phyloP scores from a whole-genome alignment of 2,888 invertebrate species.

The Dendrolimus houi region DNA sequence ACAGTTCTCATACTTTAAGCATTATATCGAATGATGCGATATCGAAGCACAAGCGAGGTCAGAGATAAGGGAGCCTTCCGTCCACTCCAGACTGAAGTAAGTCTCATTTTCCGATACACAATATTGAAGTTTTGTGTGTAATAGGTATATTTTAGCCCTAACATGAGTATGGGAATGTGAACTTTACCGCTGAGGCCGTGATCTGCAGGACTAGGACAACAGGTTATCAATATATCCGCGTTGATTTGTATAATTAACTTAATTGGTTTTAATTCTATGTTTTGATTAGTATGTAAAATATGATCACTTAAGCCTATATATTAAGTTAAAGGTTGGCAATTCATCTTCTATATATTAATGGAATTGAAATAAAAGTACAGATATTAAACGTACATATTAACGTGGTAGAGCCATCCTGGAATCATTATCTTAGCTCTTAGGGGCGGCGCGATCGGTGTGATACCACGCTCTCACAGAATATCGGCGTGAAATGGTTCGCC shows the following conservation, averaged over 20 bases:
- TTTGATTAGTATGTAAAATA: conserved; percentile 4
- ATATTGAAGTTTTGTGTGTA: conserved; percentile 4
- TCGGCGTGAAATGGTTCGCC: no score
- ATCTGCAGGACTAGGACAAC: conserved; percentile 17
- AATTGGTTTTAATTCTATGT: conserved; percentile 18
- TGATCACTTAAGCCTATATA: not conserved
- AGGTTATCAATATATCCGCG: conserved; percentile 24
- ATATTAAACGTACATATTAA: no score
- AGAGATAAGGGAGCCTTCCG: conserved; percentile 11
- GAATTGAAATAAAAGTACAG: no score
- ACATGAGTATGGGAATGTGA: conserved; percentile 16
- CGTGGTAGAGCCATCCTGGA: no score
- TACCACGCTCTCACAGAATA: no score
- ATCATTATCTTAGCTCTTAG: no score
- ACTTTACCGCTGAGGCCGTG: conserved; percentile 18
- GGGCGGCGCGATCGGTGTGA: no score
- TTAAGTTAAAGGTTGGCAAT: no score
- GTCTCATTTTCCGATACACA: conserved; percentile 3
- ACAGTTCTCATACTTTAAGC: not conserved
- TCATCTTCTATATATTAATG: no score
- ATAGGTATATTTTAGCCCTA: conserved; percentile 7
- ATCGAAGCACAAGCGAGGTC: conserved; percentile 10
- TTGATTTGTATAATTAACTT: conserved; percentile 15
- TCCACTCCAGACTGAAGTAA: conserved; percentile 6
- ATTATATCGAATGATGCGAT: conserved; percentile 5